Base-by-base conservation (phyloP, 1,140 invertebrate genomes). In the Ceratosolen solmsi region DNA sequence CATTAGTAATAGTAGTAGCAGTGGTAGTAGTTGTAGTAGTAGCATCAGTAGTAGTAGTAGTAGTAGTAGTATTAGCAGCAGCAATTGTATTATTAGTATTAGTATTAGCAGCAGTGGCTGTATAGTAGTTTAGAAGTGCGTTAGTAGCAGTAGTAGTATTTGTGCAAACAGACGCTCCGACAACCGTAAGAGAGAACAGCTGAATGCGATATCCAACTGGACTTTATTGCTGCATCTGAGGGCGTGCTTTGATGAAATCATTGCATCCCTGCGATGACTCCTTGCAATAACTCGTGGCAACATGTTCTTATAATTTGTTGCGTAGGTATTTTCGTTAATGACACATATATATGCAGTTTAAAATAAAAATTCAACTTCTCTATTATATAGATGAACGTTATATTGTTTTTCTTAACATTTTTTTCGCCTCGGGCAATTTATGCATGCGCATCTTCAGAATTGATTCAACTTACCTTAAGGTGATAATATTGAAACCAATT, bases 171-270 rank as follows among this genome's bases (percentile, higher is more conserved):
- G 70, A 63, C 38, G 54, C 41, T 60, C 60, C 30, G 38, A 63
- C 41, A 77, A 82, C 49, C 79, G 71, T 51, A 36, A 80, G 56
- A 71, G 68, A 38, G 73, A 82, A 71, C 68, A 72, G 68, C 75
- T 78, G 75, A 72, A 77, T 72, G 38, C 33, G 38, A 68, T 65
- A 82, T 77, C 80, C 80, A 82, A 77, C 65, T 72, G 74, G 65
- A 77, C 25, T 65, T 58, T 77, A 71, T 75, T 51, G 72, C 72
- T 81, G 79, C 79, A 22, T 73, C 71, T 17, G 41, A 54, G 41
- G 49, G 38, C 49, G 46, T 25, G 51, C 33, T 71, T 71, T 4
- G 51, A 41, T 58, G 8, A 51, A 75, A 68, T 80, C 71, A 70
- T 74, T 41, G 79, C 46, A 75, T 33, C 41, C 51, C 73, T 46